These are phyloP conservation scores for Lepidochrysops patricia DNA, from an alignment of 2,888 invertebrate genomes.

Conservation along the genomic window DNA sequence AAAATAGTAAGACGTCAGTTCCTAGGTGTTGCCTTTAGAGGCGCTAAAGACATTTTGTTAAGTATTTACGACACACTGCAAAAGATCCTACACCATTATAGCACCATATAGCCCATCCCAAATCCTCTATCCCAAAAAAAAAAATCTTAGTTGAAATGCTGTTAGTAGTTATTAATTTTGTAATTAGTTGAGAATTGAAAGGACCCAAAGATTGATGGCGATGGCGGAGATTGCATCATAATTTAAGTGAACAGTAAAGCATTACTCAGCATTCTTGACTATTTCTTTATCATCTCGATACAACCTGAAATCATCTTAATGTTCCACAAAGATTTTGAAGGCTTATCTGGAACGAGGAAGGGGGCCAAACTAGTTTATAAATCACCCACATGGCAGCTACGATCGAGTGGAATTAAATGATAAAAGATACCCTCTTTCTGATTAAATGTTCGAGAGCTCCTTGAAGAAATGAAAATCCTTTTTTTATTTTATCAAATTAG, in stretches of 20 bases:
- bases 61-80: too few relatives aligned
- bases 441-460: not conserved
- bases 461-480: not conserved
- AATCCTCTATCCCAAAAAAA: too few relatives aligned
- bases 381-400: not conserved
- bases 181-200: too few relatives aligned
- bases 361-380: not conserved
- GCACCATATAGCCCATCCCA: too few relatives aligned
- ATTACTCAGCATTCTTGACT: not conserved
- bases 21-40: not conserved
- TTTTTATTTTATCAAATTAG: not conserved
- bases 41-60: too few relatives aligned
- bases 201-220: not conserved
- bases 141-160: too few relatives aligned
- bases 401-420: not conserved
- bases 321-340: not conserved
- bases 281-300: not conserved
- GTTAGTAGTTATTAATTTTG: too few relatives aligned
- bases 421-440: not conserved
- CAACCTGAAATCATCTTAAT: not conserved
- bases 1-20: not conserved
- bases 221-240: not conserved
- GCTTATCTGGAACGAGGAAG: not conserved
- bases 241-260: not conserved
- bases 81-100: too few relatives aligned